A percentile compares a stretch with the other conserved stretches of the same genome.
Conservation (phyloP, 2,113 vertebrate species). For the Excalfactoria chinensis region DNA sequence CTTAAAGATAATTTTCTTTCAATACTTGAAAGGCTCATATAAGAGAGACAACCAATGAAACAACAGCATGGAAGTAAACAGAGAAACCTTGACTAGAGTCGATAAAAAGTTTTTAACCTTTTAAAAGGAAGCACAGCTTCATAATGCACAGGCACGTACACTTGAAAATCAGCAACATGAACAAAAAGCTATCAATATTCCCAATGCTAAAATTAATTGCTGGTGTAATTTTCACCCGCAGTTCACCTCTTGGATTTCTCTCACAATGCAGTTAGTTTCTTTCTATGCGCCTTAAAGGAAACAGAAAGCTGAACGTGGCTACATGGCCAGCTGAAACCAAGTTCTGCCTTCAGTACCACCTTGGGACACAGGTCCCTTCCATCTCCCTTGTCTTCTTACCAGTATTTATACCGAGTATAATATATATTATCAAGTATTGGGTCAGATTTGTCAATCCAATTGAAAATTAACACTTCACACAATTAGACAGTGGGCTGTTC, state of each 20-base stretch:
- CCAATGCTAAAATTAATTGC: neutral
- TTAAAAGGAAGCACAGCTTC: neutral
- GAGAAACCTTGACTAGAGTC: neutral
- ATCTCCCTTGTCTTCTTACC: neutral
- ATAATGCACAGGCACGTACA: neutral
- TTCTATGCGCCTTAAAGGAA: neutral
- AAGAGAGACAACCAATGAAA: constrained; percentile 11
- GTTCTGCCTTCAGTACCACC: neutral
- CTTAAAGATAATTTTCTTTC: constrained; percentile 1
- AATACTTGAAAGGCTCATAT: neutral
- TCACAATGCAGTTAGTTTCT: fast-evolving
- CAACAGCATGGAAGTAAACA: neutral
- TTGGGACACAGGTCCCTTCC: fast-evolving
- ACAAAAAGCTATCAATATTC: neutral
- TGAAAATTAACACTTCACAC: neutral
- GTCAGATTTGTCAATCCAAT: neutral
- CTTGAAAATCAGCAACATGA: neutral
- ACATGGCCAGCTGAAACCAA: neutral
- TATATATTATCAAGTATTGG: too few species aligned
- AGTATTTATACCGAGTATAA: fast-evolving
- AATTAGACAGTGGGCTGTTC: neutral
- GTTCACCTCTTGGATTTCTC: neutral
- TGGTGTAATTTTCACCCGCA: neutral
- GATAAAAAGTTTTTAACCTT: neutral
- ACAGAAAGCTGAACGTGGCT: neutral